These are phyloP conservation scores for Hyppa rectilinea DNA, from an alignment of 2,888 invertebrate genomes.

Conservation along the genomic window DNA sequence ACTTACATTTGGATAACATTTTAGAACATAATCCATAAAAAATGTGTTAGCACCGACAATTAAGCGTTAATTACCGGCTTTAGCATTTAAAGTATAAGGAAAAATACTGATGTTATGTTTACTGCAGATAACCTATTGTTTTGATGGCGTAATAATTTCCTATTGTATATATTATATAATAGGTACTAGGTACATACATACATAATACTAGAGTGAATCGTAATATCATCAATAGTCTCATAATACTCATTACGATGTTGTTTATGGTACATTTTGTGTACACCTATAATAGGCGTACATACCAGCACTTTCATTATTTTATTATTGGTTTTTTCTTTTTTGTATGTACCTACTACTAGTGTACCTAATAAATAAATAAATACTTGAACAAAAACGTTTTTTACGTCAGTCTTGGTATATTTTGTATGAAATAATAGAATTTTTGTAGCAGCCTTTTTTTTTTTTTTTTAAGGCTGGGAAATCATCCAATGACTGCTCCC, in stretches of 20 bases:
- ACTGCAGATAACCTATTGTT: slow-evolving; percentile 14
- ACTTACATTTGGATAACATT: not conserved
- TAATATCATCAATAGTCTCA: not conserved
- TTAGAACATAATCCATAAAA: not conserved
- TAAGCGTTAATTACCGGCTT: not conserved
- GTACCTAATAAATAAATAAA: no score
- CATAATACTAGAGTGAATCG: not conserved
- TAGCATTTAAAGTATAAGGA: slow-evolving; percentile 33
- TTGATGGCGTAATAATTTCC: slow-evolving; percentile 17
- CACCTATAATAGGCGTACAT: no score
- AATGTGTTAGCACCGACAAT: slow-evolving; percentile 7
- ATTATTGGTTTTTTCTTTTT: no score
- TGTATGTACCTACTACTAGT: no score
- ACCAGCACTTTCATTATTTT: no score
- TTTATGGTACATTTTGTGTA: no score
- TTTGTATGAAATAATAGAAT: not conserved
- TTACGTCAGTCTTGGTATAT: not conserved
- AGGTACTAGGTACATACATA: no score
- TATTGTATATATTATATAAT: not conserved
- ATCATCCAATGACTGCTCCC: no score
- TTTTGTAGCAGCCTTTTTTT: no score
- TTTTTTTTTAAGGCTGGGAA: no score
- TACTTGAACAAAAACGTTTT: not conserved
- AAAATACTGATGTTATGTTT: slow-evolving; percentile 20
- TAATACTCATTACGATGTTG: no score